Percentiles rank a stretch among this genome's conserved stretches.
Evolutionary conservation across 2,113 vertebrate genomes (phyloP).

Genomic region (Anas platyrhynchos): DNA sequence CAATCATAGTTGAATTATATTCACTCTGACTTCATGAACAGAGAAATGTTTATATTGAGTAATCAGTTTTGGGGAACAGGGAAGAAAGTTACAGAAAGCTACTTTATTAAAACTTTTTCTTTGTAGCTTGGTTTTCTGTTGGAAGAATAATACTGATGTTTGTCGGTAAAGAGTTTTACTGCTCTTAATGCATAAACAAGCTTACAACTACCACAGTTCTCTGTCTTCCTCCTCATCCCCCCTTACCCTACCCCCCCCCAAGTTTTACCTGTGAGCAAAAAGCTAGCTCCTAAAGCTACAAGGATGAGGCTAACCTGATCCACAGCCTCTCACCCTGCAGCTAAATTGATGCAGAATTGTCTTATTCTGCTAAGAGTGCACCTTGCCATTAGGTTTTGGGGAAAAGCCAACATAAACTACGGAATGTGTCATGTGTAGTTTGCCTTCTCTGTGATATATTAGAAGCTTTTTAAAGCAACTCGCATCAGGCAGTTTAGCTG

Average conservation of each 20-base stretch:
- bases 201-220: not conserved
- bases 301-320: not conserved
- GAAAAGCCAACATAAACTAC: not conserved
- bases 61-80: not conserved
- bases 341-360: not conserved
- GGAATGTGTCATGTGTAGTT: not conserved
- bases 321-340: not conserved
- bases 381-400: not conserved
- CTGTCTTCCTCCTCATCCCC: not conserved
- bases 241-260: too few relatives aligned
- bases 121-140: not conserved
- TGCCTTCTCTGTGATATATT: not conserved
- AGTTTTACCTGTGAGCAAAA: not conserved
- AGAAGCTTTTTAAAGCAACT: not conserved
- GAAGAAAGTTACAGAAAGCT: not conserved
- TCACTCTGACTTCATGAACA: not conserved
- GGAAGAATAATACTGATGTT: not conserved
- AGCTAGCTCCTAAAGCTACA: accelerated
- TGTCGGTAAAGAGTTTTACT: not conserved
- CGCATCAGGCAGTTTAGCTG: not conserved
- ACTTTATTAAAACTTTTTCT: not conserved
- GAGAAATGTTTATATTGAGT: not conserved
- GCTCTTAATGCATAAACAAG: not conserved
- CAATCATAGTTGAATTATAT: not conserved
- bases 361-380: not conserved